Conservation (phyloP, 2,797 vertebrate genomes). For the Etheostoma nigrum region DNA sequence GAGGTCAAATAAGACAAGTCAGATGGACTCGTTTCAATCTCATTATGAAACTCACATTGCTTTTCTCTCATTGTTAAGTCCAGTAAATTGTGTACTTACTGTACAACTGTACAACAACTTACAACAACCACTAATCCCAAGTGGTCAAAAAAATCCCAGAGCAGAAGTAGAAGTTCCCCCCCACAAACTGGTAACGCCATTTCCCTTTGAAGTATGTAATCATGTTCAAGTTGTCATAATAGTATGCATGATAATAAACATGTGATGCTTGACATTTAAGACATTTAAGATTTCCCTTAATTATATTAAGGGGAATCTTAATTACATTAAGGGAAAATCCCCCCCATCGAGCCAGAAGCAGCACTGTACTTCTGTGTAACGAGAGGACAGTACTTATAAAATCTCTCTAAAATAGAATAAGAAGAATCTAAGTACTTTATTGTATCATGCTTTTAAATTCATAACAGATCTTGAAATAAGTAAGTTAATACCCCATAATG, state of each 20-base stretch:
- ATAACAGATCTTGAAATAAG: not conserved
- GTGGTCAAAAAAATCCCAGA: conserved; percentile 13
- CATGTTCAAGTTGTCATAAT: not conserved
- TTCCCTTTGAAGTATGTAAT: rapidly evolving
- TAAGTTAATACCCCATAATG: not conserved
- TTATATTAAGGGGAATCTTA: too few species aligned
- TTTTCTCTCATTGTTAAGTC: not conserved
- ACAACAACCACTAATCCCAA: not conserved
- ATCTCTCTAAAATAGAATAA: too few species aligned
- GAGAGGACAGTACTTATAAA: not conserved
- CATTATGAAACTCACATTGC: not conserved
- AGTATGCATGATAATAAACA: not conserved
- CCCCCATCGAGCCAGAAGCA: too few species aligned
- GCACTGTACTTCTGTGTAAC: not conserved
- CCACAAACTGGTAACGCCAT: too few species aligned
- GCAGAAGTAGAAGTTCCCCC: conserved; percentile 27
- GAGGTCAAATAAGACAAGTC: not conserved
- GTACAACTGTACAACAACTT: not conserved
- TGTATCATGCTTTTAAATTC: not conserved
- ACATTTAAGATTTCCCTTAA: too few species aligned
- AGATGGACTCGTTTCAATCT: not conserved
- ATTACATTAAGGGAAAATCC: too few species aligned
- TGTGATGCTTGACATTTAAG: not conserved
- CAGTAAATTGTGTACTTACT: not conserved
- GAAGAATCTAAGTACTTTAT: not conserved